Evolutionary conservation across 2,113 vertebrate genomes (phyloP), one percentile per base, ranked within the genome.

Genomic region (Dermatemys mawii): DNA sequence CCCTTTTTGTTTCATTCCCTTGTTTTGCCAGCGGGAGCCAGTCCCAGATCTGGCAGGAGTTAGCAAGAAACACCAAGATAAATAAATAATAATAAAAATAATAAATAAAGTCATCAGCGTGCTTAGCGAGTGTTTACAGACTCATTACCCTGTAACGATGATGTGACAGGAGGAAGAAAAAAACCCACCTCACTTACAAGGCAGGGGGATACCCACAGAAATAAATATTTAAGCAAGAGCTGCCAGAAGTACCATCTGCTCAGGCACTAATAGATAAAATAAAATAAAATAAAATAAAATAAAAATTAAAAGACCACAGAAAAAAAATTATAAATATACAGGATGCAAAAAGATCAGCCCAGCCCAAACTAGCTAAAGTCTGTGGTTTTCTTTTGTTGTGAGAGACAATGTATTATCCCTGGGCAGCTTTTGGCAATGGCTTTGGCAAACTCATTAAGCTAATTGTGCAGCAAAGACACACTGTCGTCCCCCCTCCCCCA

Each of bases 181-280:
- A 57, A 84, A 83, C 90, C 60, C 95, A 98, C 98, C 98, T 98
- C 98, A 98, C 98, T 98, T 98, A 98, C 97, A 98, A 98, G 86
- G 91, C 94, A 94, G 96, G 93, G 92, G 93, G 95, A 98, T 98
- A 98, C 98, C 98, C 98, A 98, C 95, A 99, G 98, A 99, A 99
- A 99, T 99, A 99, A 98, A 99, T 98, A 99, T 99, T 99, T 98
- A 98, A 98, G 95, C 97, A 97, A 98, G 97, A 96, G 98, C 98
- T 99, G 99, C 99, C 99, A 99, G 98, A 98, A 98, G 97, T 97
- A 98, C 99, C 99, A 99, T 99, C 99, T 99, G 99, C 97, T 97
- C 96, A 98, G 96, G 97, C 96, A 93, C 96, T 98, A 96, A 98
- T 96, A 97, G 92, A 97, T 93, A 86, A 97, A 91, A 88, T 93